Evolutionary conservation across 1,140 invertebrate genomes (phyloP), one percentile per base, ranked within the genome.

Genomic region (Glossosoma conforme): DNA sequence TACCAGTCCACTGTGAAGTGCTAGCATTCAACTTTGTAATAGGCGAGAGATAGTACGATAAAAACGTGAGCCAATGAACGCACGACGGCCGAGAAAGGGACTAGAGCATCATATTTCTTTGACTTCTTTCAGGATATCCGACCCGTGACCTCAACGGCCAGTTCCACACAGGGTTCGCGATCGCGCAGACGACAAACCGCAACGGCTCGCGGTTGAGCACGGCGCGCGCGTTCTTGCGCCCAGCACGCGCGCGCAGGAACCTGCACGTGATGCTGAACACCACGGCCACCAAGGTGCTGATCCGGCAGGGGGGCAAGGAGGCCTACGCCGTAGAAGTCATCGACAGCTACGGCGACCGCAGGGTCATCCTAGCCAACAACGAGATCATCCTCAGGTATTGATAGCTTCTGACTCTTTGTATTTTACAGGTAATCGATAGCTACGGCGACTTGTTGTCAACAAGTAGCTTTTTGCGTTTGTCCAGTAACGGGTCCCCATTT

Each of bases 71-170:
- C n/a, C n/a, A n/a, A n/a, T n/a, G n/a, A n/a, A n/a, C n/a, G n/a
- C n/a, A n/a, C n/a, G n/a, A n/a, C n/a, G n/a, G n/a, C n/a, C n/a
- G n/a, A n/a, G n/a, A n/a, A n/a, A n/a, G n/a, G n/a, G n/a, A n/a
- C n/a, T n/a, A n/a, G n/a, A n/a, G n/a, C n/a, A 28, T 28, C n/a
- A 28, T 28, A 8, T 28, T 18, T 40, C 9, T 18, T 40, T 9
- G 19, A 40, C 4, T 9, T 11, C 35, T 59, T 60, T 37, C 59
- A 84, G 89, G 91, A 9, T 93, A 91, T 65, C 68, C 66, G 3
- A 69, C 68, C 4, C 66, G 86, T 1, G 92, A 96, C 62, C 84
- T 93, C 28, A 95, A 96, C 66, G 93, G 93, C 0, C 86, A 90
- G 38, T 81, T 81, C 43, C 89, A 91, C 60, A 84, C 86, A 6